phyloP scores from a whole-genome alignment of 2,888 invertebrate species.

The Apotomis capreana region DNA sequence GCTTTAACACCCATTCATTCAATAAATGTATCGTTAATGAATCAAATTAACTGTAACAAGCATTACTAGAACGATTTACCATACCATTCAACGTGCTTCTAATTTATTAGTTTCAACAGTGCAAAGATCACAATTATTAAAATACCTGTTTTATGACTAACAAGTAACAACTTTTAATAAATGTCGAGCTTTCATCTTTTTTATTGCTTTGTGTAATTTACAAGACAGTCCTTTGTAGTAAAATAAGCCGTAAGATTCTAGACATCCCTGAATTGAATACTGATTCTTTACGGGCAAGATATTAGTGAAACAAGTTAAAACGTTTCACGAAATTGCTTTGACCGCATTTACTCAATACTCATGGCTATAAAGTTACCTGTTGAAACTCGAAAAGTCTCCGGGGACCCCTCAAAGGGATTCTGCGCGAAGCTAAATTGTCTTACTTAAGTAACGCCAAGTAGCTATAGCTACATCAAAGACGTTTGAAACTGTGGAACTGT shows the following conservation, averaged over 20 bases:
- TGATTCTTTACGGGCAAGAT: conserved; percentile 56
- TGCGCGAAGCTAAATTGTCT: conserved; percentile 68
- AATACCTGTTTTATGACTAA: conserved; percentile 10
- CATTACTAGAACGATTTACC: conserved; percentile 32
- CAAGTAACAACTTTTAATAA: conserved; percentile 30
- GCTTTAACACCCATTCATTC: conserved; percentile 17
- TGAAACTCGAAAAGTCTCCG: conserved; percentile 65
- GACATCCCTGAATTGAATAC: conserved; percentile 48
- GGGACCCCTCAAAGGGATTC: conserved; percentile 68
- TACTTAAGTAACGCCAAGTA: conserved; percentile 60
- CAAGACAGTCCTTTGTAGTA: not conserved
- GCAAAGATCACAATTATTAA: conserved; percentile 16
- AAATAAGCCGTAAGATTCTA: not conserved
- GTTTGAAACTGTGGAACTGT: conserved; percentile 42
- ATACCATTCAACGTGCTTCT: conserved; percentile 21
- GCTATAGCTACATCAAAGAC: conserved; percentile 62
- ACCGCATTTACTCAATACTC: conserved; percentile 67
- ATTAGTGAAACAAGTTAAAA: conserved; percentile 60
- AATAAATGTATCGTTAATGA: conserved; percentile 40
- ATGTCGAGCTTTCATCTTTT: conserved; percentile 32
- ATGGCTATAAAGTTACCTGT: conserved; percentile 73
- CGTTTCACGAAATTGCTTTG: conserved; percentile 67
- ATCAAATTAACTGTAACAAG: conserved; percentile 43
- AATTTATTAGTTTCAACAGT: conserved; percentile 16
- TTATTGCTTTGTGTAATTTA: conserved; percentile 27